Evolutionary conservation across 2,888 invertebrate genomes (phyloP).

Genomic region (Odontomyia ornata): DNA sequence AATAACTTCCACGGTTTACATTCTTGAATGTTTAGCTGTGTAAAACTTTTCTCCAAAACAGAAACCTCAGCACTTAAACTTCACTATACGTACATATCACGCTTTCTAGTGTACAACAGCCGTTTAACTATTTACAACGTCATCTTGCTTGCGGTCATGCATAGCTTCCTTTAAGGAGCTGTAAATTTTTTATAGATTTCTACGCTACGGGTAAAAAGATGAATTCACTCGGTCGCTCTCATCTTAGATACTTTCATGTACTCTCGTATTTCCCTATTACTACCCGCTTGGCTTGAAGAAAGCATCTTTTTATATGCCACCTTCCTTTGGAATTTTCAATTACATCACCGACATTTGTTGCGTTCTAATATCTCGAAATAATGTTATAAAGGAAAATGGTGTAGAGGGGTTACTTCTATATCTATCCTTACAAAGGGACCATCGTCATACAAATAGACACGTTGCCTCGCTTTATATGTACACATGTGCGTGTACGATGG

Average conservation of each 20-base stretch:
- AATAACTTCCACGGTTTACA: too few species aligned
- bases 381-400: conserved; percentile 22
- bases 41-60: neutral
- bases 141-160: conserved; percentile 38
- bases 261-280: neutral
- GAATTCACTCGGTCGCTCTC: conserved; percentile 7
- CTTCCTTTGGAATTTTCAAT: conserved; percentile 43
- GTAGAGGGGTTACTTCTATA: neutral
- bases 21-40: neutral
- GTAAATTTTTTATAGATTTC: conserved; percentile 43
- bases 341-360: conserved; percentile 44
- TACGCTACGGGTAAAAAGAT: conserved; percentile 21
- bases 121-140: conserved; percentile 43
- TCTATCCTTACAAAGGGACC: conserved; percentile 20
- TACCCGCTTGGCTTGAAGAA: neutral
- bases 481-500: neutral
- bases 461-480: conserved; percentile 21
- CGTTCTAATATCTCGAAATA: conserved; percentile 41
- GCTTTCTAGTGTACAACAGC: conserved; percentile 33
- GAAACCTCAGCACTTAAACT: conserved; percentile 9
- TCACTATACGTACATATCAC: neutral
- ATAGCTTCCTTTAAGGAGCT: conserved; percentile 38
- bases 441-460: conserved; percentile 11
- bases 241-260: neutral
- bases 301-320: conserved; percentile 40